Base-by-base conservation (phyloP, 2,113 vertebrate genomes). In the Oenanthe melanoleuca region DNA sequence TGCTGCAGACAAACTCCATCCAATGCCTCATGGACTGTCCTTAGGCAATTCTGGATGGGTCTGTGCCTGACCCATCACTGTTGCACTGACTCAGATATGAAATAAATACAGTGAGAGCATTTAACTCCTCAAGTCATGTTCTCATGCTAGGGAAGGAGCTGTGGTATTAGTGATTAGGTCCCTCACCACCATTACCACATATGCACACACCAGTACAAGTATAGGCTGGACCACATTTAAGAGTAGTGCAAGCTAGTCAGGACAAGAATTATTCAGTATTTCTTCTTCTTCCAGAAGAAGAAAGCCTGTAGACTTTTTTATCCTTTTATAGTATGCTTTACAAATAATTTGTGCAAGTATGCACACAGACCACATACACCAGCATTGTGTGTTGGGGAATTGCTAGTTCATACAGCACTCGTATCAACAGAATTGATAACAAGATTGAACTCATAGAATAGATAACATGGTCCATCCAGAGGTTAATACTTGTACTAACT, bases 41-140 rank as follows among this genome's bases (percentile, higher is more conserved):
- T 31, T 8, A 42, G 49, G 71, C 42, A 53, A 25, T 40, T 80
- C 60, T 83, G 40, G 29, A 44, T 49, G 15, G 8, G 22, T 67
- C 74, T 66, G 18, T 88, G 75, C 45, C 61, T 5, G 17, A 84
- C 31, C 33, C n/a, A 44, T 67, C 69, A 42, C 52, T 2, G 0
- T 6, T 63, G 38, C 42, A 14, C 15, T 65, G 66, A 72, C 20
- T 72, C 34, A 71, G 0, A 0, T 16, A 13, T 4, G n/a, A 80
- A 38, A n/a, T n/a, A 60, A 86, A 74, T 50, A 63, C 8, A 82
- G 18, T 9, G 18, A 86, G 53, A 75, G 11, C 21, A 53, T 69
- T 89, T 77, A 59, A 77, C 53, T 77, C 47, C 56, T 85, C 44
- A 20, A 0, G 3, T 50, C 38, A 6, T 18, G 33, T 23, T 56